Evolutionary conservation across 2,888 invertebrate genomes (phyloP).

Genomic region (Lampropteryx suffumata): DNA sequence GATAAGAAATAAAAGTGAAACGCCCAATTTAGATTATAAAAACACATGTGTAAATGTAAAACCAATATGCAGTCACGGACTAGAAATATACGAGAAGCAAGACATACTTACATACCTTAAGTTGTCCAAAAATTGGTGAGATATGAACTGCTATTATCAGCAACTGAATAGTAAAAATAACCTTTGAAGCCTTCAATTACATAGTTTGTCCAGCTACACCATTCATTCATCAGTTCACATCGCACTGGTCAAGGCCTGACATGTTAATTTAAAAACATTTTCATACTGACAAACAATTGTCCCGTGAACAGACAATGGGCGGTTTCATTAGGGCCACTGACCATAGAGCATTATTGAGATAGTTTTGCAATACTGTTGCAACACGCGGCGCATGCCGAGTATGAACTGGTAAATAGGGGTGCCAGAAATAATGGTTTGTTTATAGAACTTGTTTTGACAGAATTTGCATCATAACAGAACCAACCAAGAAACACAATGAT

Average conservation of each 20-base stretch:
- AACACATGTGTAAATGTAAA: conserved; percentile 1
- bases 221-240: conserved; percentile 13
- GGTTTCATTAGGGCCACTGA: conserved; percentile 53
- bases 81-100: neutral
- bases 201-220: neutral
- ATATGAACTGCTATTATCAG: no score
- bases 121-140: neutral
- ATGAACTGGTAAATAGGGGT: conserved; percentile 34
- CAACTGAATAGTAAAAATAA: no score
- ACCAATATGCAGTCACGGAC: neutral
- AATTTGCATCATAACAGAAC: neutral
- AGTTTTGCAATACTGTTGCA: conserved; percentile 56
- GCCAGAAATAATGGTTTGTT: conserved; percentile 18
- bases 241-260: conserved; percentile 17
- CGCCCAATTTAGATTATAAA: conserved; percentile 16
- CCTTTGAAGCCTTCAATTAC: no score
- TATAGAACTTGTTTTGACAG: conserved; percentile 9
- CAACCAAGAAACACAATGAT: neutral
- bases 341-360: conserved; percentile 54
- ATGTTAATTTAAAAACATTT: conserved; percentile 23
- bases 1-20: conserved; percentile 11
- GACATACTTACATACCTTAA: no score
- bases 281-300: conserved; percentile 22
- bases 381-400: conserved; percentile 42
- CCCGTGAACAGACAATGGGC: conserved; percentile 46